Percentiles rank a stretch among this genome's conserved stretches.
These are phyloP conservation scores for Cathartes aura DNA, from an alignment of 2,113 vertebrate species.

Conservation along the genomic window DNA sequence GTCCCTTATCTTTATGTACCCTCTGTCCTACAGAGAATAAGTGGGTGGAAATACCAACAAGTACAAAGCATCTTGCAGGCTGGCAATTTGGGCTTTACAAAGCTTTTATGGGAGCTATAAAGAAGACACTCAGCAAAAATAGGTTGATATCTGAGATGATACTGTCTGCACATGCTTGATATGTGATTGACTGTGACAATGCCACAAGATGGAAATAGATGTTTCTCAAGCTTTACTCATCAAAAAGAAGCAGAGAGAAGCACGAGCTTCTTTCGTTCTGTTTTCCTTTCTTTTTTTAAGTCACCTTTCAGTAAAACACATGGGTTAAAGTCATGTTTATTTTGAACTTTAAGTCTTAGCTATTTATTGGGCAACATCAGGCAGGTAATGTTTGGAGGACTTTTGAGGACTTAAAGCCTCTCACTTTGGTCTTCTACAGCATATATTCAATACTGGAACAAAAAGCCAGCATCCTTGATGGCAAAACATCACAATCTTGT, in stretches of 20 bases:
- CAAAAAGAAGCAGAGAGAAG: neutral
- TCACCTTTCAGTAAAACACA: neutral
- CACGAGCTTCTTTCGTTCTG: neutral
- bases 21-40: neutral
- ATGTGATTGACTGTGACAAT: neutral
- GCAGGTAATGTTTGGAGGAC: neutral
- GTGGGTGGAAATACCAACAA: neutral
- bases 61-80: neutral
- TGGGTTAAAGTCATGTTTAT: neutral
- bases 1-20: neutral
- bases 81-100: neutral
- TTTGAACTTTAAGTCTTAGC: neutral
- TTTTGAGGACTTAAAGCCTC: neutral
- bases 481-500: neutral
- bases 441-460: neutral
- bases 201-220: neutral
- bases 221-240: neutral
- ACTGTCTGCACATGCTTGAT: neutral
- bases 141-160: neutral
- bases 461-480: neutral
- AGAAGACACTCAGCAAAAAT: neutral
- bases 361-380: neutral
- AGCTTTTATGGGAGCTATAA: neutral
- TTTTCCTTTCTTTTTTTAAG: neutral
- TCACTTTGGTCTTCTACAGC: neutral